Conservation (phyloP, 2,113 vertebrate species). For the Coreoperca whiteheadi region DNA sequence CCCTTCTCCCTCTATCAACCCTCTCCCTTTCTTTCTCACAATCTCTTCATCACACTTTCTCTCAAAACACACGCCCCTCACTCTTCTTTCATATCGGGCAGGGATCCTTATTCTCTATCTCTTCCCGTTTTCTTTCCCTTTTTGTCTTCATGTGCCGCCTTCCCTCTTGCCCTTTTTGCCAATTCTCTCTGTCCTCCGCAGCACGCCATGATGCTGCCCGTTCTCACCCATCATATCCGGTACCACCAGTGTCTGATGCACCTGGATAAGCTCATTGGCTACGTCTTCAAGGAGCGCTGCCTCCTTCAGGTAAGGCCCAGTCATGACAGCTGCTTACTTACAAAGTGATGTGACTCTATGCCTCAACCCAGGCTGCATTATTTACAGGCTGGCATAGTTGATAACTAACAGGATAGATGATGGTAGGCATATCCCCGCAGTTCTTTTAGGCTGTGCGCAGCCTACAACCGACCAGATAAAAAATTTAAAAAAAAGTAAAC, state of each 20-base stretch:
- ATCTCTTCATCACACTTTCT: slow-evolving; percentile 60
- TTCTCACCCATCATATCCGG: slow-evolving; percentile 99
- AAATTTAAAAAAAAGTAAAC: slow-evolving; percentile 53
- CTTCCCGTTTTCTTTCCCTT: slow-evolving; percentile 16
- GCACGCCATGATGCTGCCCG: slow-evolving; percentile 99
- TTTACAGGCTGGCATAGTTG: slow-evolving; percentile 61
- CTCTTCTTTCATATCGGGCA: slow-evolving; percentile 38
- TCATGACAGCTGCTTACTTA: neutral
- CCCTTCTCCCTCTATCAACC: slow-evolving; percentile 48
- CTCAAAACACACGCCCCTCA: slow-evolving; percentile 40
- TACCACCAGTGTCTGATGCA: slow-evolving; percentile 99
- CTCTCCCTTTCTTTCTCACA: slow-evolving; percentile 40
- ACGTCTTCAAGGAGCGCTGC: slow-evolving; percentile 95
- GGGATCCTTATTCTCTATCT: slow-evolving; percentile 20
- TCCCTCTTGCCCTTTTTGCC: neutral
- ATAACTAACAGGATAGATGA: slow-evolving; percentile 54
- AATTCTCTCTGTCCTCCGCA: slow-evolving; percentile 70
- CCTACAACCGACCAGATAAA: neutral
- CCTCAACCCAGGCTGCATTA: slow-evolving; percentile 35
- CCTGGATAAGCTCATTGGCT: slow-evolving; percentile 95
- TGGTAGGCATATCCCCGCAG: slow-evolving; percentile 14
- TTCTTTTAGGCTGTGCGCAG: slow-evolving; percentile 29
- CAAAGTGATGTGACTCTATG: slow-evolving; percentile 12
- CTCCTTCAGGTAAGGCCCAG: slow-evolving; percentile 91
- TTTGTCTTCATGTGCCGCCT: neutral